Conservation (phyloP, 2,113 vertebrate species). For the Alces alces region DNA sequence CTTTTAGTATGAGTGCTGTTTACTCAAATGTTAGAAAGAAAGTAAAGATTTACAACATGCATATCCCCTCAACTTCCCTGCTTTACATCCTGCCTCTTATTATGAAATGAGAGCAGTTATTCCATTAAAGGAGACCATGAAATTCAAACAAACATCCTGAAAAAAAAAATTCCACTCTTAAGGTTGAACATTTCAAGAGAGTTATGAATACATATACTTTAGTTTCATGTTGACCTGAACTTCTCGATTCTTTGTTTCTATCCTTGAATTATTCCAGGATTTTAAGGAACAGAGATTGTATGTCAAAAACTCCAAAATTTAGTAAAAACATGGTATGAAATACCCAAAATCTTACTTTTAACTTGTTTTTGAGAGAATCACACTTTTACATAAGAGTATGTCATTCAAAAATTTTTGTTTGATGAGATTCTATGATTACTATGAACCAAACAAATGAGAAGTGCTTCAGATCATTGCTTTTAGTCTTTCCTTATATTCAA, state of each 20-base stretch:
- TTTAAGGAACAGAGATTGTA: background rate
- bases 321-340: background rate
- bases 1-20: background rate
- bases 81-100: background rate
- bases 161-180: background rate
- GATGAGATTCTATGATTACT: background rate
- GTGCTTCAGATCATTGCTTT: background rate
- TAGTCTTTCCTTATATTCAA: background rate
- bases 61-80: fast-evolving
- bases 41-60: background rate
- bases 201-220: background rate
- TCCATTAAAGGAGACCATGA: background rate
- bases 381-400: background rate
- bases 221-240: background rate
- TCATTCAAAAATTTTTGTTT: background rate
- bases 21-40: background rate
- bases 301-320: background rate
- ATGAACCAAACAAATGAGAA: background rate
- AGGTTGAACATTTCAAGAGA: background rate
- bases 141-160: background rate
- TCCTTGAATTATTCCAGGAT: background rate
- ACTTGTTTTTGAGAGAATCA: background rate
- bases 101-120: background rate
- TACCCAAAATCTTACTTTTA: background rate
- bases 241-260: background rate